Evolutionary conservation across 2,888 invertebrate species (phyloP).

Genomic region (Eupsilia transversa): DNA sequence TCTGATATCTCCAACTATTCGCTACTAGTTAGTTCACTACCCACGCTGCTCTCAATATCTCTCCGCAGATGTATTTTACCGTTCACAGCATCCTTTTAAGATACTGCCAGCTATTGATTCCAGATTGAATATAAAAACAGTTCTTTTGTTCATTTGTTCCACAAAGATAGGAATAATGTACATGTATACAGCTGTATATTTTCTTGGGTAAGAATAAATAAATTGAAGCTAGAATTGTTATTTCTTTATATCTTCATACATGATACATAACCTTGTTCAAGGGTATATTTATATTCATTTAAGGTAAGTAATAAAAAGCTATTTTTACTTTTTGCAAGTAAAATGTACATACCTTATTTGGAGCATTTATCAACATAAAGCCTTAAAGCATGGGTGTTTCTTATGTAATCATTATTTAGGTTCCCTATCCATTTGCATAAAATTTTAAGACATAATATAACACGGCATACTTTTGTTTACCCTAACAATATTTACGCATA

Average conservation of each 20-base stretch:
- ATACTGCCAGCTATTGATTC: constrained; percentile 55
- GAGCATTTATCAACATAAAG: constrained; percentile 9
- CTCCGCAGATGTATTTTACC: constrained; percentile 35
- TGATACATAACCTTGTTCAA: not conserved
- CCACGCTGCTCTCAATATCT: constrained; percentile 34
- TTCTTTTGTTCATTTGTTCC: constrained; percentile 45
- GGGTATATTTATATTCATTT: not conserved
- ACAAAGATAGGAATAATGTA: constrained; percentile 24
- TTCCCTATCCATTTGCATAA: too few relatives aligned
- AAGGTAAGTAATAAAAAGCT: not conserved
- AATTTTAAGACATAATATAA: too few relatives aligned
- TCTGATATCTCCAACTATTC: constrained; percentile 4
- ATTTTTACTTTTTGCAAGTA: not conserved
- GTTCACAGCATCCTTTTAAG: constrained; percentile 26
- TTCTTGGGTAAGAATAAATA: constrained; percentile 21
- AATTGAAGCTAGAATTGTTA: constrained; percentile 16
- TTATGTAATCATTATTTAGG: too few relatives aligned
- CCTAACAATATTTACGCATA: too few relatives aligned
- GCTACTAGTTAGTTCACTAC: not conserved
- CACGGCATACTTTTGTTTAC: too few relatives aligned
- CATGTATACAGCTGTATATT: constrained; percentile 24
- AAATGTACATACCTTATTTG: constrained; percentile 3
- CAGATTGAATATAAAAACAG: constrained; percentile 53
- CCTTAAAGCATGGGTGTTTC: too few relatives aligned
- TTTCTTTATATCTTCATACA: not conserved